Percentiles rank a stretch among this genome's conserved stretches.
Conservation (phyloP, 2,888 invertebrate genomes). For the Melieria crassipennis region DNA sequence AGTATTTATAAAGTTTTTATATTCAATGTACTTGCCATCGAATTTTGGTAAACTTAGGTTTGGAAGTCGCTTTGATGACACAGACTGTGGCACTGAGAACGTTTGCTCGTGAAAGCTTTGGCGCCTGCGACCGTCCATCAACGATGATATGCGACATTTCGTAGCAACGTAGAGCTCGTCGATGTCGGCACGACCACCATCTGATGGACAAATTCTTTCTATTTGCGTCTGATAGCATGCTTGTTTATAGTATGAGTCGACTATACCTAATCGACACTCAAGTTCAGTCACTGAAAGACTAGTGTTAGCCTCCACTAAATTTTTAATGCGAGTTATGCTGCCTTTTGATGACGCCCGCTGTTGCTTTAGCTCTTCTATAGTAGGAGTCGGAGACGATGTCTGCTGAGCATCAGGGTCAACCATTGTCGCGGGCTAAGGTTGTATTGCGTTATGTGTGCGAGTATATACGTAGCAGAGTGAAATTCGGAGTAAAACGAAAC, state of each 20-base stretch:
- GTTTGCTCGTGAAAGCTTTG: conserved; percentile 9
- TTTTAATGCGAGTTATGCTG: too few relatives aligned
- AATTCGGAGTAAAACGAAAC: too few relatives aligned
- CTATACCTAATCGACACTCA: conserved; percentile 29
- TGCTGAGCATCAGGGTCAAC: too few relatives aligned
- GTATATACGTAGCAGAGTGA: too few relatives aligned
- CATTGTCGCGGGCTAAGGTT: too few relatives aligned
- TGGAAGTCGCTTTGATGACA: conserved; percentile 6
- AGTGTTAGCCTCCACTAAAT: background rate
- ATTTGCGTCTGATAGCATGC: background rate
- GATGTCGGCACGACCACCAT: too few relatives aligned
- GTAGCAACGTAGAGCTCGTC: conserved; percentile 6
- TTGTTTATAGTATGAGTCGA: conserved; percentile 32
- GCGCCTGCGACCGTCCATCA: conserved; percentile 5
- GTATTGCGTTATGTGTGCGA: too few relatives aligned
- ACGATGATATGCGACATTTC: conserved; percentile 17
- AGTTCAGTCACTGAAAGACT: conserved; percentile 23
- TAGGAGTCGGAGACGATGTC: too few relatives aligned
- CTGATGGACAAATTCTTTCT: too few relatives aligned
- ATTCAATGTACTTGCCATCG: conserved; percentile 32
- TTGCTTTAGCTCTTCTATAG: too few relatives aligned
- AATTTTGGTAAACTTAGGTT: conserved; percentile 23
- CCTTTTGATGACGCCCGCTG: too few relatives aligned
- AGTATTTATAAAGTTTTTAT: conserved; percentile 33
- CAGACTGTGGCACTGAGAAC: conserved; percentile 7